phyloP scores from a whole-genome alignment of 2,888 invertebrate species.

The Ceriagrion tenellum region DNA sequence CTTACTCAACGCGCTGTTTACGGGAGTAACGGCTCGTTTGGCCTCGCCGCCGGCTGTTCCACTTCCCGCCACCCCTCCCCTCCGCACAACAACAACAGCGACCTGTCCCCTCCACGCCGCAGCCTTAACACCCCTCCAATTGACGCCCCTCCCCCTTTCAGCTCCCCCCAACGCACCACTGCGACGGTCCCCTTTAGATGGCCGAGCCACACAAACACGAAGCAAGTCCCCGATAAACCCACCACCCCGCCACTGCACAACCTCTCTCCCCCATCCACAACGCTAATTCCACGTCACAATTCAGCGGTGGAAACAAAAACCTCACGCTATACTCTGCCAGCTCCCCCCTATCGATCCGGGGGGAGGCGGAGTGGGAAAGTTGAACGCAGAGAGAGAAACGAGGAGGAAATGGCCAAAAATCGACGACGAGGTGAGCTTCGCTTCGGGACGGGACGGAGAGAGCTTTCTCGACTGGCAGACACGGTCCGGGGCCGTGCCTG shows the following conservation, averaged over 20 bases:
- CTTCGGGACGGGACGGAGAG: not conserved
- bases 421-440: not conserved
- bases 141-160: not conserved
- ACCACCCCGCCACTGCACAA: not conserved
- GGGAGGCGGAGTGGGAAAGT: not conserved
- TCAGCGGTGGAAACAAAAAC: not conserved
- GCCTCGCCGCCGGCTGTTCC: conserved; percentile 66
- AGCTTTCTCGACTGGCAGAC: not conserved
- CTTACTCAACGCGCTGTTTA: conserved; percentile 63
- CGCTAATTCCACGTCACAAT: conserved; percentile 38
- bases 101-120: not conserved
- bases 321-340: not conserved
- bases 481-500: not conserved
- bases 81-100: not conserved
- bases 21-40: conserved; percentile 66
- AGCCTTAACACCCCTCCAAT: not conserved
- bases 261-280: not conserved
- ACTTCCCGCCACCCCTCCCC: conserved; percentile 15
- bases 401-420: not conserved
- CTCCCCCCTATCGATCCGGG: not conserved
- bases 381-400: not conserved
- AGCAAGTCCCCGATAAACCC: not conserved
- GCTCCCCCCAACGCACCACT: not conserved
- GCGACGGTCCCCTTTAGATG: not conserved
- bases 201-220: not conserved